These are phyloP conservation scores for Luperina nickerlii DNA, from an alignment of 2,888 invertebrate genomes.

Conservation along the genomic window DNA sequence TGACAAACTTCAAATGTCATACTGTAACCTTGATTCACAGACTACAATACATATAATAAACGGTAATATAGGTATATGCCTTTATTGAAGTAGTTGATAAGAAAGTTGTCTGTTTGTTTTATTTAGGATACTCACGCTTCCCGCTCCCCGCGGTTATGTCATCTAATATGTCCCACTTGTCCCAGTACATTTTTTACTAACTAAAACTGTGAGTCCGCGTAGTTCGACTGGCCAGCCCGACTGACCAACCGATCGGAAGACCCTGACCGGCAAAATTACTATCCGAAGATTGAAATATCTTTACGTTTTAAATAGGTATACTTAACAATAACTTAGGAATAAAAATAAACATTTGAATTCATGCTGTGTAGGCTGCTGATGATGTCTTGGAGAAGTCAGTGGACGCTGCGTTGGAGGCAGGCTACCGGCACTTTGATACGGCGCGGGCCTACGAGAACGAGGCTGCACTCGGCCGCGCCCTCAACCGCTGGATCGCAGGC, in stretches of 20 bases:
- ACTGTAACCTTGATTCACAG: conserved; percentile 6
- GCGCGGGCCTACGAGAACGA: conserved; percentile 95
- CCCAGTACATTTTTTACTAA: no score
- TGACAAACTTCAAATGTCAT: conserved; percentile 44
- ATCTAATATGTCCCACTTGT: no score
- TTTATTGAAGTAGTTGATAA: conserved; percentile 2
- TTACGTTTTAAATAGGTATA: background rate
- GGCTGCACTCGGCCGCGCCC: conserved; percentile 92
- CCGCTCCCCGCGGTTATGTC: no score
- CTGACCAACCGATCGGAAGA: background rate
- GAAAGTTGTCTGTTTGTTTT: conserved; percentile 12
- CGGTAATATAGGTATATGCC: no score
- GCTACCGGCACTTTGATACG: conserved; percentile 96
- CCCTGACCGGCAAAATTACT: background rate
- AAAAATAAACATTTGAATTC: background rate
- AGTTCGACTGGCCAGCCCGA: background rate
- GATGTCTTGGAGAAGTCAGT: conserved; percentile 92
- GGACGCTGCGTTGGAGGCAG: conserved; percentile 92
- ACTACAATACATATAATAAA: no score
- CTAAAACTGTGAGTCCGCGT: background rate
- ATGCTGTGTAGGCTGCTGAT: conserved; percentile 90
- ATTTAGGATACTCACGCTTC: no score
- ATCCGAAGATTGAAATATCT: background rate
- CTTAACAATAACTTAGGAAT: background rate
- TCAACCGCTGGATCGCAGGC: conserved; percentile 92